These are phyloP conservation scores for Rhopalosiphum maidis DNA, from an alignment of 1,140 invertebrate genomes.

Conservation along the genomic window DNA sequence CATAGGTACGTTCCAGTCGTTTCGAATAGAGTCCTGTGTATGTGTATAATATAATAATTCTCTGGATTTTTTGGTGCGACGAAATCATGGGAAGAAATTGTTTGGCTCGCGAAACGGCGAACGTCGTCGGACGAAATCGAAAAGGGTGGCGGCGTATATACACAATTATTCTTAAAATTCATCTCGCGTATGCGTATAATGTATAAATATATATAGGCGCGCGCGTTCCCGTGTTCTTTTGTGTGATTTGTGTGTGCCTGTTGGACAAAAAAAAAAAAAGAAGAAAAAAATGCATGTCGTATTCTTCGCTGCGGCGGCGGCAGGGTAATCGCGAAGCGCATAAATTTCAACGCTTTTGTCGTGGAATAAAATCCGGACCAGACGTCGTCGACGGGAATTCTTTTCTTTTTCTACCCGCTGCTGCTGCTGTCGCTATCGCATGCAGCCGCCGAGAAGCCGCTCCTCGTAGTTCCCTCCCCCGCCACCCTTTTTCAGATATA, in stretches of 20 bases:
- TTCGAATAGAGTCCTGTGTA: background rate
- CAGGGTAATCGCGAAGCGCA: constrained; percentile 52
- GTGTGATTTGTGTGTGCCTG: constrained; percentile 40
- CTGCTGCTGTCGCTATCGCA: no score
- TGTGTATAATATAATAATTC: constrained; percentile 33
- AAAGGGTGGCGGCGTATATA: constrained; percentile 26
- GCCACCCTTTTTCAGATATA: background rate
- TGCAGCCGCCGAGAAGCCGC: background rate
- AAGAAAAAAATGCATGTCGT: constrained; percentile 44
- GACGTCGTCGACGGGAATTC: constrained; percentile 45
- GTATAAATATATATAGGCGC: constrained; percentile 17
- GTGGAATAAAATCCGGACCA: constrained; percentile 56
- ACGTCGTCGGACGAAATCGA: constrained; percentile 23
- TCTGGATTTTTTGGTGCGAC: constrained; percentile 2
- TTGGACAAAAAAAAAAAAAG: background rate
- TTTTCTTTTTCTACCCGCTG: constrained; percentile 24
- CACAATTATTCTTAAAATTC: constrained; percentile 54
- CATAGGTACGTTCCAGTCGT: background rate
- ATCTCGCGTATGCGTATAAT: constrained; percentile 41
- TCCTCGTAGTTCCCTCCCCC: background rate
- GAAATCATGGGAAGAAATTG: constrained; percentile 35
- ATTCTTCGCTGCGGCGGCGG: background rate
- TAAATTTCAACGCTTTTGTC: constrained; percentile 57
- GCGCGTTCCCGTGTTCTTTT: constrained; percentile 37
- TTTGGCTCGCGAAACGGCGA: constrained; percentile 28